Evolutionary conservation across 2,797 vertebrate genomes (phyloP).

Genomic region (Hemibagrus guttatus): DNA sequence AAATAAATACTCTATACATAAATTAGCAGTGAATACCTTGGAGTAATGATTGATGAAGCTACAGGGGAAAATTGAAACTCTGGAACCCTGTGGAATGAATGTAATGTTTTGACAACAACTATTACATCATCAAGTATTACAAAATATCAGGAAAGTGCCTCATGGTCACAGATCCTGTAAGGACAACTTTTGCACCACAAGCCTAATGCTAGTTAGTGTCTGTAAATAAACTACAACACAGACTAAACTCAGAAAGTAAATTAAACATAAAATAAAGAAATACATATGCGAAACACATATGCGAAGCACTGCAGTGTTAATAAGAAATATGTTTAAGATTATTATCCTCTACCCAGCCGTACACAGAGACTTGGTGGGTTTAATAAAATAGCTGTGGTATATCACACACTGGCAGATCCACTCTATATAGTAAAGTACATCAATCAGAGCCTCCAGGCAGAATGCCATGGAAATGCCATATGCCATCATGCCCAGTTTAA

Average conservation of each 20-base stretch:
- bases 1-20: neutral
- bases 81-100: neutral
- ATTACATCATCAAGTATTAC: neutral
- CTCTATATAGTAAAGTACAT: constrained; percentile 20
- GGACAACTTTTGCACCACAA: neutral
- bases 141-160: neutral
- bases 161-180: neutral
- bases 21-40: too few species aligned
- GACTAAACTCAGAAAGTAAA: neutral
- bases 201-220: neutral
- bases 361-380: neutral
- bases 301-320: neutral
- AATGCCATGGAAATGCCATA: constrained; percentile 38
- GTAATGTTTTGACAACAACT: constrained; percentile 3
- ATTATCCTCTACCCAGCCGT: neutral
- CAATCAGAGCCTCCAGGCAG: constrained; percentile 28
- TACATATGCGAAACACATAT: neutral
- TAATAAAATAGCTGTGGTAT: constrained; percentile 8
- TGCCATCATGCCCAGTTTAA: constrained; percentile 27
- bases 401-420: constrained; percentile 30
- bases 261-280: neutral
- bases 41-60: neutral
- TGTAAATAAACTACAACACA: neutral
- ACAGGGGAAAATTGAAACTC: neutral
- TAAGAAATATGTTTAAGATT: neutral